Evolutionary conservation across 23 tunicate species (phyloP).

Genomic region (Phallusia fumigata): DNA sequence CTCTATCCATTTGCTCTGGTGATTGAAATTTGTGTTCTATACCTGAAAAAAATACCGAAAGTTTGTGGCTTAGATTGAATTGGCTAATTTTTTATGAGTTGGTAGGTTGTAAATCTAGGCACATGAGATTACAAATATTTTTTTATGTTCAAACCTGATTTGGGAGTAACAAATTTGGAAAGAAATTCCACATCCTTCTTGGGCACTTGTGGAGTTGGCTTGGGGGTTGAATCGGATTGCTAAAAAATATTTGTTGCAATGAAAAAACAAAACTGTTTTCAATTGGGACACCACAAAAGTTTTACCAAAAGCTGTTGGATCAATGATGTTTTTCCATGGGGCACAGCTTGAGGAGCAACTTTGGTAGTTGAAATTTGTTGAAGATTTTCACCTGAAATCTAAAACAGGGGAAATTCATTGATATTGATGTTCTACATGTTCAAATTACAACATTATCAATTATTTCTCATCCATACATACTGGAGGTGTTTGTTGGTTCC

Average conservation of each 20-base stretch:
- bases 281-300: background rate
- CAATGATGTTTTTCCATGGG: background rate
- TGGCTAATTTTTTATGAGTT: too few species aligned
- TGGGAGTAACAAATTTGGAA: slow-evolving; percentile 29
- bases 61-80: too few species aligned
- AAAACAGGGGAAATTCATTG: too few species aligned
- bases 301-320: slow-evolving; percentile 10
- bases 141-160: slow-evolving; percentile 28
- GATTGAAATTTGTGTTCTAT: slow-evolving; percentile 73
- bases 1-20: slow-evolving; percentile 93
- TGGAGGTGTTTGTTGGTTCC: background rate
- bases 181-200: slow-evolving; percentile 32
- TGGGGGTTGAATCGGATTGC: background rate
- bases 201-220: slow-evolving; percentile 27
- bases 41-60: slow-evolving; percentile 16
- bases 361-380: background rate
- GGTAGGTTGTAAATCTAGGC: too few species aligned
- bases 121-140: background rate
- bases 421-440: too few species aligned
- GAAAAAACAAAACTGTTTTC: background rate
- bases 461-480: background rate
- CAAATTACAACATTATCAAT: too few species aligned
- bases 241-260: background rate
- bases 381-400: background rate
- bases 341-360: background rate